Percentiles rank a stretch among this genome's conserved stretches.
These are phyloP conservation scores for Hyposoter didymator DNA, from an alignment of 2,888 invertebrate species.

Conservation along the genomic window DNA sequence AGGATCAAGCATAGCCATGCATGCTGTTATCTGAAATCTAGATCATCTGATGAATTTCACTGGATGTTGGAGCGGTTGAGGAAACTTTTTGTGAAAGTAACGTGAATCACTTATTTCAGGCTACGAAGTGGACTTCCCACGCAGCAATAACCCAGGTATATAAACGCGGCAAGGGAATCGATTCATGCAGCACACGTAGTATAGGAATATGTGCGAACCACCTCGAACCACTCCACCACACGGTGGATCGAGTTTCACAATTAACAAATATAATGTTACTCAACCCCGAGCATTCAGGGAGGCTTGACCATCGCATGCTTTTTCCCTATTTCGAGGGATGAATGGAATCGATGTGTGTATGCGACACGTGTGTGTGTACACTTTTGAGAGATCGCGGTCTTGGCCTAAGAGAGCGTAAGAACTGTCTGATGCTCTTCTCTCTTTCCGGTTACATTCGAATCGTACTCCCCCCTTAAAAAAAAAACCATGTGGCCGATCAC, in stretches of 20 bases:
- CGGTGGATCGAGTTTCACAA: conserved; percentile 81
- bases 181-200: conserved; percentile 22
- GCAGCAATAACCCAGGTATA: conserved; percentile 57
- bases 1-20: neutral
- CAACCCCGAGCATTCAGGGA: conserved; percentile 71
- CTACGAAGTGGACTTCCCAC: conserved; percentile 59
- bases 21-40: conserved; percentile 71
- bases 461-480: conserved; percentile 15
- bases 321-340: conserved; percentile 37
- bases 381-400: conserved; percentile 22
- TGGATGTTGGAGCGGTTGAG: conserved; percentile 11
- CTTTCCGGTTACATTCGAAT: conserved; percentile 58
- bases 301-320: conserved; percentile 76
- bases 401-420: conserved; percentile 31
- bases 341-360: conserved; percentile 49
- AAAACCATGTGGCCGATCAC: conserved; percentile 46
- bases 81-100: conserved; percentile 44
- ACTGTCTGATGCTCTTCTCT: conserved; percentile 38
- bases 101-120: conserved; percentile 41
- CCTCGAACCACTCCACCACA: conserved; percentile 40
- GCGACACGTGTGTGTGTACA: neutral
- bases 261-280: conserved; percentile 83
- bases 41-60: conserved; percentile 49
- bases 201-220: conserved; percentile 19
- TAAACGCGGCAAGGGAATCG: conserved; percentile 52